phyloP scores from a whole-genome alignment of 2,797 vertebrate species.

The Benthosema pterotum region DNA sequence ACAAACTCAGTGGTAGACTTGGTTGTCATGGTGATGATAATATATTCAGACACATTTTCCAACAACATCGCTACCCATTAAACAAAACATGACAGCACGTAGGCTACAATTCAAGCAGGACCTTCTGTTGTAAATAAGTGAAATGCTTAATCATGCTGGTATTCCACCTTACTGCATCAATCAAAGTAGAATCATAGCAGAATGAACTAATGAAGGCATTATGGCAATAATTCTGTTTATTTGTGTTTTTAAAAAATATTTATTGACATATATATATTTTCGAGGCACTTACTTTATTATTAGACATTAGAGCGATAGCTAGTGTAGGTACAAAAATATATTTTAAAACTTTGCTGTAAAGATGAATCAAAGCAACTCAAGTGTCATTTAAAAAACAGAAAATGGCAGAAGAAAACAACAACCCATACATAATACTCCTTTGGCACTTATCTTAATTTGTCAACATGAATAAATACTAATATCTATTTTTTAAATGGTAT shows the following conservation, averaged over 20 bases:
- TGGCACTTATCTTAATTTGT: constrained; percentile 12
- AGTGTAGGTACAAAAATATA: constrained; percentile 49
- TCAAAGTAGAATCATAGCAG: no score
- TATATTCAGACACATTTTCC: no score
- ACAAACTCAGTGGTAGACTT: constrained; percentile 5
- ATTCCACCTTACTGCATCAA: no score
- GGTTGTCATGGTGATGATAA: constrained; percentile 61
- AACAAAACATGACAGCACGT: no score
- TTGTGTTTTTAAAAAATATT: no score
- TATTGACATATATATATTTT: constrained; percentile 22
- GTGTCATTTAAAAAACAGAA: background rate
- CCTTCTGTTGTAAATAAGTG: no score
- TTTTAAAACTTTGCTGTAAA: constrained; percentile 25
- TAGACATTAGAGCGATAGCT: constrained; percentile 23
- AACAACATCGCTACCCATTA: no score
- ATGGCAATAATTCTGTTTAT: background rate
- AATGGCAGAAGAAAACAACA: background rate
- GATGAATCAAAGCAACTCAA: constrained; percentile 11
- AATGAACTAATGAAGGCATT: no score
- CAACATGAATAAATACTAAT: constrained; percentile 11
- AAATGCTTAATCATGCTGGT: no score
- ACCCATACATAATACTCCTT: background rate
- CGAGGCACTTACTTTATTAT: constrained; percentile 18
- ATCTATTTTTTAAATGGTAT: background rate
- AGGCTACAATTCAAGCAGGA: no score